Evolutionary conservation across 2,797 vertebrate species (phyloP).

Genomic region (Enteromius paludinosus): DNA sequence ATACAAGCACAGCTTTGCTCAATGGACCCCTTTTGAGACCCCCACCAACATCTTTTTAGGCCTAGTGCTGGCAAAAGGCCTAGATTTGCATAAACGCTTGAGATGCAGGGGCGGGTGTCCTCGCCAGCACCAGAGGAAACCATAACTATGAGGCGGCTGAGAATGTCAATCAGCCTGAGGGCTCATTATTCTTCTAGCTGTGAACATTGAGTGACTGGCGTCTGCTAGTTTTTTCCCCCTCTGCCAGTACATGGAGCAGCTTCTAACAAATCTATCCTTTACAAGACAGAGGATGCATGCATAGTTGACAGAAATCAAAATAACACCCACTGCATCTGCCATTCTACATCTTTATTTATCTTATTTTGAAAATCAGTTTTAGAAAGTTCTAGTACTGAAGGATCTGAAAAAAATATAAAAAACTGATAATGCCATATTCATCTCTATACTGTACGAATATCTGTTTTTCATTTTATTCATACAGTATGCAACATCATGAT

Average conservation of each 20-base stretch:
- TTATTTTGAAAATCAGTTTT: conserved; percentile 4
- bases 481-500: background rate
- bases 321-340: background rate
- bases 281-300: conserved; percentile 23
- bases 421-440: background rate
- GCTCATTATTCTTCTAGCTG: conserved; percentile 57
- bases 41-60: conserved; percentile 41
- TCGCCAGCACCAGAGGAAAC: conserved; percentile 50
- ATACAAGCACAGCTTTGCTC: conserved; percentile 39
- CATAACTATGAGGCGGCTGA: conserved; percentile 45
- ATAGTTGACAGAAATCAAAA: conserved; percentile 31
- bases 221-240: conserved; percentile 39
- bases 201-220: conserved; percentile 50
- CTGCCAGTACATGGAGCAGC: conserved; percentile 26
- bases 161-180: conserved; percentile 61
- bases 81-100: conserved; percentile 59
- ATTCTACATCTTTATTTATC: conserved; percentile 22
- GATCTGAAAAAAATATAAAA: background rate
- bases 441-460: background rate
- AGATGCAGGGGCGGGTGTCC: conserved; percentile 51
- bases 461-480: conserved; percentile 4
- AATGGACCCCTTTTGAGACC: conserved; percentile 50
- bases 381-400: background rate
- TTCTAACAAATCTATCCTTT: conserved; percentile 42
- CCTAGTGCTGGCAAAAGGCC: conserved; percentile 54